These are phyloP conservation scores for Prolemur simus DNA, from an alignment of 2,113 vertebrate genomes.

Conservation along the genomic window DNA sequence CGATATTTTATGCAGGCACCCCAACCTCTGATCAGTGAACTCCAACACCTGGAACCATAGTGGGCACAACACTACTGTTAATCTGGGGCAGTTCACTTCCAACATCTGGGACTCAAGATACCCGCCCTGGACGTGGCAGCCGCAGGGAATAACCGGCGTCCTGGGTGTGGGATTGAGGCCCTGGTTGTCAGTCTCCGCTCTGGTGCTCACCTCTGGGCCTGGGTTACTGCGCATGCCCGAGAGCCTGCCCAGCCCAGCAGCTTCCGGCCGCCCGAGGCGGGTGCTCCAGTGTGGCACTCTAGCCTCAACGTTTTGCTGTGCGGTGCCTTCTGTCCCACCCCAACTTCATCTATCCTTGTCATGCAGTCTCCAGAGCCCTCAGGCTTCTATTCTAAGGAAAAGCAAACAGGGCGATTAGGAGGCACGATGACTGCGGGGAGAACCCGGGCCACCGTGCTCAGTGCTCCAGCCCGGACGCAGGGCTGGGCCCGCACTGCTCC, in stretches of 20 bases:
- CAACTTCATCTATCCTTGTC: not conserved
- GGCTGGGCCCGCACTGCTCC: not conserved
- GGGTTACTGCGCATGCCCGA: too few relatives aligned
- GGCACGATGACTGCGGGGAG: fast-evolving
- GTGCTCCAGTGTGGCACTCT: not conserved
- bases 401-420: not conserved
- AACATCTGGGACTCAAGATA: not conserved
- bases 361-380: not conserved
- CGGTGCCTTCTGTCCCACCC: not conserved
- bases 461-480: not conserved
- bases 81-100: not conserved
- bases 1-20: not conserved
- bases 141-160: not conserved
- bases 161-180: too few relatives aligned
- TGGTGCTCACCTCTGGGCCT: not conserved
- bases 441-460: not conserved
- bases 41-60: not conserved
- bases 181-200: not conserved
- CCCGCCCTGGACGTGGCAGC: not conserved
- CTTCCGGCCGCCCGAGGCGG: not conserved
- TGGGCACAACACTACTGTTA: not conserved
- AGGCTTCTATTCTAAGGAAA: not conserved
- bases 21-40: not conserved
- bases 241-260: fast-evolving
- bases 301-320: not conserved